Evolutionary conservation across 1,140 invertebrate species (phyloP), one percentile per base, ranked within the genome.

Genomic region (Lanistes nyassanus): DNA sequence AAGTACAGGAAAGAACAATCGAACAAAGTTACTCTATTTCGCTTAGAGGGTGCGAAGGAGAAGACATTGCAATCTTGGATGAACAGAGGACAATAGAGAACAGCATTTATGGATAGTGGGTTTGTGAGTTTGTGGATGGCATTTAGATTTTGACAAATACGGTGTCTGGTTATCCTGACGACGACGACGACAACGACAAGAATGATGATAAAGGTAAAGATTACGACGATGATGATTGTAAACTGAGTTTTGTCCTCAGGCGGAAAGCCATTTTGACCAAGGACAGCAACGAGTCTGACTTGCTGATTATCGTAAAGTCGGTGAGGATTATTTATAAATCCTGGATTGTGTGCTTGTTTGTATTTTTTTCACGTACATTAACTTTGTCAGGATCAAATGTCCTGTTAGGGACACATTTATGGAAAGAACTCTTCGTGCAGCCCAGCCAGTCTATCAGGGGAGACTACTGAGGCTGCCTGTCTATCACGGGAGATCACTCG

Each of bases 271-370:
- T 83, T 19, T 36, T 84, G 11, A 77, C 79, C 9, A 68, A 64
- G 34, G 75, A 83, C 77, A 84, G 82, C 68, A 79, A 79, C n/a
- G 73, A 31, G 56, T 81, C 72, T 3, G 80, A 84, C 26, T 87
- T 83, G 84, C 72, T 87, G 11, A 80, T 83, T 56, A 77, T 87
- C 34, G 82, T 87, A 21, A 87, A 87, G 78, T 86, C 86, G 42
- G 85, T 85, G 76, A 79, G 84, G 77, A 19, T 26, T 71, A 4
- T 55, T n/a, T 62, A 11, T 47, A 9, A 47, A 47, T 47, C 42
- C 42, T 47, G 42, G 5, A 47, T 47, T 47, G 2, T 47, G n/a
- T n/a, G n/a, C n/a, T n/a, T n/a, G n/a, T n/a, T n/a, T n/a, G n/a
- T n/a, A n/a, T n/a, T n/a, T n/a, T n/a, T n/a, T n/a, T n/a, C n/a